A percentile compares a stretch with the other conserved stretches of the same genome.
phyloP scores from a whole-genome alignment of 2,888 invertebrate genomes.

The Lasioglossum villosulum region DNA sequence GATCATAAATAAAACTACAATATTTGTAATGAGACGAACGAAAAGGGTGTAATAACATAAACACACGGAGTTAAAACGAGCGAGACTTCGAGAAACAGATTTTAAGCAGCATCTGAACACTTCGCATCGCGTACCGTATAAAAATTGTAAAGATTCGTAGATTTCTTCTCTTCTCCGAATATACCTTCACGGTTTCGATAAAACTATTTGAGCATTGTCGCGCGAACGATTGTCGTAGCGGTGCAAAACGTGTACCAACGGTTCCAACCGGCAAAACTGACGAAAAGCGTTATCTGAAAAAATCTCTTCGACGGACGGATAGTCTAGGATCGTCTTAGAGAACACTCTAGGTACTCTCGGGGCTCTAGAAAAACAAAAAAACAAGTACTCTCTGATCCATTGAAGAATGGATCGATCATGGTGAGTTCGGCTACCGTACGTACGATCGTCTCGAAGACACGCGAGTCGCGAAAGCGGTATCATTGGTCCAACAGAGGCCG shows the following conservation, averaged over 20 bases:
- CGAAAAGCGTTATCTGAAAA: neutral
- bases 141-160: neutral
- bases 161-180: neutral
- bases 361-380: slow-evolving; percentile 7
- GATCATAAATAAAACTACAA: slow-evolving; percentile 25
- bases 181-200: neutral
- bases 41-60: neutral
- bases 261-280: neutral
- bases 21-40: neutral
- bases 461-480: slow-evolving; percentile 51
- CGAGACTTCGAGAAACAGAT: neutral
- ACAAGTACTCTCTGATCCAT: slow-evolving; percentile 18
- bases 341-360: neutral
- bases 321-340: slow-evolving; percentile 11
- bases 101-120: neutral
- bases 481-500: slow-evolving; percentile 54
- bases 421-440: slow-evolving; percentile 20
- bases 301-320: slow-evolving; percentile 34
- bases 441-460: slow-evolving; percentile 70
- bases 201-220: slow-evolving; percentile 15
- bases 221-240: neutral
- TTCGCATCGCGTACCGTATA: neutral
- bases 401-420: slow-evolving; percentile 26
- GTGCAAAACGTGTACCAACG: neutral
- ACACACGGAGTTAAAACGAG: neutral